Base-by-base conservation (phyloP, 2,888 invertebrate genomes). In the Diplolepis rosae region DNA sequence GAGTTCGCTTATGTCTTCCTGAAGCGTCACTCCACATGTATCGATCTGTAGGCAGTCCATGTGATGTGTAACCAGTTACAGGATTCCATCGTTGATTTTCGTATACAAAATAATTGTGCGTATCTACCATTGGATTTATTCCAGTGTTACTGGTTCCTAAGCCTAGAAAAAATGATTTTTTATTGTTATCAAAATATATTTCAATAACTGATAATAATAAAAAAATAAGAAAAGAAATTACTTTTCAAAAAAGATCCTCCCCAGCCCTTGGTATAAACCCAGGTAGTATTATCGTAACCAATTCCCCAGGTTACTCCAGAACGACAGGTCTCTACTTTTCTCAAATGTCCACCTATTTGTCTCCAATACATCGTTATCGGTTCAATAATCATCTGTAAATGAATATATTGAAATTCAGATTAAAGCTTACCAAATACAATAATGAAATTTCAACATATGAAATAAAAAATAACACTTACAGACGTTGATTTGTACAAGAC, bases 31-130 rank as follows among this genome's bases (percentile, higher is more conserved):
- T 96, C 97, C 98, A 98, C 93, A 95, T 95, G 83, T 94, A 93
- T 24, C 96, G 91, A 87, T 96, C 96, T 0, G 96, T 96, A 27
- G 96, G 96, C 66, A 96, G 90, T 18, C 96, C 95, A 77, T 95
- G 94, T 1, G 95, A 93, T 1, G 96, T 95, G 84, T 96, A 97
- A 4, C 97, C 97, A 74, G 95, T 94, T 2, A 97, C 91, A 0
- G 97, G 97, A 91, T 96, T 96, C 97, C 97, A 98, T 72, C 97
- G 91, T 89, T 98, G 97, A 87, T 98, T 98, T 90, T 98, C 98
- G 87, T 97, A 98, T 15, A 97, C 95, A 83, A 95, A 94, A 86
- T 95, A 95, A 79, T 94, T 94, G 88, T 96, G 95, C 11, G 94
- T 94, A 87, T 97, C 97, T 15, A 93, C 92, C 94, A 96, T 96